Percentiles rank a stretch among this genome's conserved stretches.
Conservation (phyloP, 2,113 vertebrate genomes). For the Ceyx cyanopectus region DNA sequence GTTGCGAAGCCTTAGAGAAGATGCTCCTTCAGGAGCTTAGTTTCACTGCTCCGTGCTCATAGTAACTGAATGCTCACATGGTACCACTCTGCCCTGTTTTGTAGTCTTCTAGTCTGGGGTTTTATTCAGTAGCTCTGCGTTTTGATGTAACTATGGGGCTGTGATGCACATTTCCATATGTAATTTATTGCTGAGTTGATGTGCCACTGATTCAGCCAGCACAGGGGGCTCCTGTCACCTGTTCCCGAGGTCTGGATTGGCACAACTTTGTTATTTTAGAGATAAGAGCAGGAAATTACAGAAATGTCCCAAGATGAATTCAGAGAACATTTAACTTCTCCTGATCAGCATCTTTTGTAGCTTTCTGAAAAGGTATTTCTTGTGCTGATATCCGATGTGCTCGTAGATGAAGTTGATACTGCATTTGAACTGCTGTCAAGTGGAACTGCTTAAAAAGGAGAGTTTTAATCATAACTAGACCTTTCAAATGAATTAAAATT, state of each 20-base stretch:
- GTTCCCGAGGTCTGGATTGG: neutral
- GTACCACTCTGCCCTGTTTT: neutral
- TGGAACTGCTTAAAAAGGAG: neutral
- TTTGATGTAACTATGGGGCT: neutral
- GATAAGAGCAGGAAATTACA: neutral
- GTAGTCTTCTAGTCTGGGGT: neutral
- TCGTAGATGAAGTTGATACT: neutral
- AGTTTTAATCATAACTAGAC: neutral
- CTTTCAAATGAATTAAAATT: slow-evolving; percentile 9
- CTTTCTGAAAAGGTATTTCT: neutral
- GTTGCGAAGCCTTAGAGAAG: neutral
- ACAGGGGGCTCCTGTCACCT: neutral
- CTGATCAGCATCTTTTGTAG: neutral
- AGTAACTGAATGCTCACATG: neutral
- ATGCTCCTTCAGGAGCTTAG: neutral
- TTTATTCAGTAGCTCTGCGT: neutral
- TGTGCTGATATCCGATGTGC: neutral
- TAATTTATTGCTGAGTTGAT: neutral
- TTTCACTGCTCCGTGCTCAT: neutral
- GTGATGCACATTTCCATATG: neutral
- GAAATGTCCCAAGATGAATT: neutral
- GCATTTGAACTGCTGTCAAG: neutral
- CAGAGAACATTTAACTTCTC: neutral
- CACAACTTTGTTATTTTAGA: neutral
- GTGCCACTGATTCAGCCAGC: neutral